Base-by-base conservation (phyloP, 1,140 invertebrate species). In the Pseudomyrmex pallidus region DNA sequence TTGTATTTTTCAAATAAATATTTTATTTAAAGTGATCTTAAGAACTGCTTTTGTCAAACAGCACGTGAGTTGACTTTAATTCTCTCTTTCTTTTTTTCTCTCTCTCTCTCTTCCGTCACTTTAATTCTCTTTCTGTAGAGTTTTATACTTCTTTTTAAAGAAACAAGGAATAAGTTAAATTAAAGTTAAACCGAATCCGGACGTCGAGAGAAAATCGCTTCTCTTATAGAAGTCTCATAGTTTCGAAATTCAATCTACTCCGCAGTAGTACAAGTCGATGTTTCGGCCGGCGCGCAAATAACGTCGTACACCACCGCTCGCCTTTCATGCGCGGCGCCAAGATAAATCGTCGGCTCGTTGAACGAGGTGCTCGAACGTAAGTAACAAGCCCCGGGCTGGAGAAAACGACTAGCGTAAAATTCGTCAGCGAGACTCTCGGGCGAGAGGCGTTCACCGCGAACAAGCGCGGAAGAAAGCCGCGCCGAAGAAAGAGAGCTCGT, bases 331-430 rank as follows among this genome's bases (percentile, higher is more conserved):
- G 48, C 76, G 54, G 22, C 66, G 54, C 7, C 44, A 66, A 48
- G 35, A 85, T 85, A 85, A 85, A 77, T 85, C 82, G 76, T 66
- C 1, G 13, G 20, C n/a, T 67, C 54, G 56, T 73, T 70, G 44
- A 64, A 54, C 74, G 48, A 17, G 61, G 61, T 54, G 22, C 74
- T 54, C 74, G 74, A 48, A 80, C 54, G 76, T 80, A 80, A 80
- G 76, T 80, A 80, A 80, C 76, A 61, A 80, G 62, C 25, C n/a
- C 5, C 35, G 4, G 35, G 63, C 25, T 50, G 25, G 12, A 35
- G 52, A 13, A 35, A 67, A 56, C 25, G 68, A 44, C 52, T 35
- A 17, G 68, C 46, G 20, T 80, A 80, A 80, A 80, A 80, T 72
- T 80, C 76, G 66, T 72, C 66, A 70, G 22, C 44, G 66, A 25